Conservation (phyloP, 2,888 invertebrate species). For the Penaeus monodon region DNA sequence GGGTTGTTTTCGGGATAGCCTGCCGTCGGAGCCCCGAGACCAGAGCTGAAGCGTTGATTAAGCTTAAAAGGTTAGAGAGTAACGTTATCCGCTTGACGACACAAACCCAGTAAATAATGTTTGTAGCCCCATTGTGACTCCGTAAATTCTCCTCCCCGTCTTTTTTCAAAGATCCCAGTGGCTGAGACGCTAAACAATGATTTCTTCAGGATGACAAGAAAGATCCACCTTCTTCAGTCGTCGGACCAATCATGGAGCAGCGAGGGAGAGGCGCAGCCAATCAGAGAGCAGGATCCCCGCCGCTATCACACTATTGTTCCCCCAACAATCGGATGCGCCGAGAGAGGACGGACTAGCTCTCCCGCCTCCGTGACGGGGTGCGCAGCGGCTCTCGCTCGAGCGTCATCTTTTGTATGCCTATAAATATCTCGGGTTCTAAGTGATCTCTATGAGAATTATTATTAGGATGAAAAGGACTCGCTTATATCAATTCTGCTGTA, state of each 20-base stretch:
- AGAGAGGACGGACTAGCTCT: conserved; percentile 42
- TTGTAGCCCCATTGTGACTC: too few relatives aligned
- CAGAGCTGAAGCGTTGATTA: too few relatives aligned
- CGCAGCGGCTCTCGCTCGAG: conserved; percentile 13
- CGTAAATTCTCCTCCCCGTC: too few relatives aligned
- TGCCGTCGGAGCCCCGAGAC: too few relatives aligned
- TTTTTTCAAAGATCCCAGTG: conserved; percentile 1
- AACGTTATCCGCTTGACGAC: too few relatives aligned
- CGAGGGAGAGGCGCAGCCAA: conserved; percentile 36
- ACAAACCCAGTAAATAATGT: too few relatives aligned
- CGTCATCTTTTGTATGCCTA: conserved; percentile 2
- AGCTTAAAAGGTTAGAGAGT: too few relatives aligned
- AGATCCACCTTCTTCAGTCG: conserved; percentile 47
- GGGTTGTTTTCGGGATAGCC: too few relatives aligned
- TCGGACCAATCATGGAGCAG: conserved; percentile 34
- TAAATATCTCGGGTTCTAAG: neutral
- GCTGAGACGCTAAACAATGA: conserved; percentile 38
- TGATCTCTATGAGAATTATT: too few relatives aligned
- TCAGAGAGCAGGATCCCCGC: conserved; percentile 36
- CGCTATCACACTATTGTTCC: conserved; percentile 53
- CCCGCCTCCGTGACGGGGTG: conserved; percentile 16
- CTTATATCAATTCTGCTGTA: neutral
- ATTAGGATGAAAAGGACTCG: too few relatives aligned
- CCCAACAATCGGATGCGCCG: conserved; percentile 50
- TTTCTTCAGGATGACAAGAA: conserved; percentile 47